phyloP scores from a whole-genome alignment of 30 jellyfish, hydroid and myxozoan genomes.

The Pelagia noctiluca region DNA sequence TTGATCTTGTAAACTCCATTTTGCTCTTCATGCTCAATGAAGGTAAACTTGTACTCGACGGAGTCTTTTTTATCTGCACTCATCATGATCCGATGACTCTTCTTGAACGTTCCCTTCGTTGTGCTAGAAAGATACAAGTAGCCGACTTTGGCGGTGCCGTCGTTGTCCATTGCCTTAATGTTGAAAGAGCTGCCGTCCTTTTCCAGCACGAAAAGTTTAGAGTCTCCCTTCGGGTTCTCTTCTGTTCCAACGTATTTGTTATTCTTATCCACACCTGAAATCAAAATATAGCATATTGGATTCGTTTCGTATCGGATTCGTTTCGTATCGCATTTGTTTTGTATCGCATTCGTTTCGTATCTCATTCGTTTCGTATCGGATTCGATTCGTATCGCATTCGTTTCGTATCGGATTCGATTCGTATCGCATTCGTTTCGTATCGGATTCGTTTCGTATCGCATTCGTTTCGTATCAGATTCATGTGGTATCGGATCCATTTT shows the following conservation, averaged over 20 bases:
- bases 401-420: no score
- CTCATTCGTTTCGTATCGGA: no score
- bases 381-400: no score
- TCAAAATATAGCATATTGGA: no score
- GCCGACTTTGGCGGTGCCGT: not conserved
- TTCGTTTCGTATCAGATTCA: no score
- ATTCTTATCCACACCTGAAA: no score
- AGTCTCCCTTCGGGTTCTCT: not conserved
- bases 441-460: no score
- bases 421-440: no score
- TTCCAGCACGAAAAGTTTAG: constrained; percentile 7
- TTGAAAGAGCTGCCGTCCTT: constrained; percentile 1
- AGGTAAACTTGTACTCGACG: not conserved
- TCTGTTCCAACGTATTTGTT: constrained; percentile 6
- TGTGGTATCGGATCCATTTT: no score
- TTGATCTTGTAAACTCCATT: not conserved
- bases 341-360: no score
- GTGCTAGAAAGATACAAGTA: not conserved
- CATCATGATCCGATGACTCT: not conserved
- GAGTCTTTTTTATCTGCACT: not conserved
- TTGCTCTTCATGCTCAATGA: not conserved
- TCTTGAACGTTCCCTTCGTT: constrained; percentile 1
- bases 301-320: no score
- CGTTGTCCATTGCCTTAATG: not conserved
- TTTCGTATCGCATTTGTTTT: no score